A percentile compares a stretch with the other conserved stretches of the same genome.
phyloP scores from a whole-genome alignment of 2,888 invertebrate species.

The Euspilapteryx auroguttella region DNA sequence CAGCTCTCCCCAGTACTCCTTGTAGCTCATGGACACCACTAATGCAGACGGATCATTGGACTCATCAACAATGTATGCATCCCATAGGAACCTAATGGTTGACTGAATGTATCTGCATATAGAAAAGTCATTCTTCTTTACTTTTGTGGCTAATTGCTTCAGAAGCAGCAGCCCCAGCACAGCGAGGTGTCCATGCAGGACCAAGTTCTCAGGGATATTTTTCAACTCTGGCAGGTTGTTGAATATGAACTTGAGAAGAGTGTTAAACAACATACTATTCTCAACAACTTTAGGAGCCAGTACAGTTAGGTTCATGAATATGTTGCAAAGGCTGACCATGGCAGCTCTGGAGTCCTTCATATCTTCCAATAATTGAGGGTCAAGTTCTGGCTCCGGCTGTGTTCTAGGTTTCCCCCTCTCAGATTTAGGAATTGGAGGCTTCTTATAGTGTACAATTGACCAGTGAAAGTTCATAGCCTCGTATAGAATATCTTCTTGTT shows the following conservation, averaged over 20 bases:
- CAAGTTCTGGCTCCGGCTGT: conserved; percentile 75
- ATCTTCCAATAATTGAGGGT: conserved; percentile 73
- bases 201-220: conserved; percentile 80
- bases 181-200: conserved; percentile 82
- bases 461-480: conserved; percentile 83
- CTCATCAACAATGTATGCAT: conserved; percentile 88
- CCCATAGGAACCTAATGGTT: conserved; percentile 89
- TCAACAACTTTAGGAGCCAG: conserved; percentile 83
- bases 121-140: conserved; percentile 86
- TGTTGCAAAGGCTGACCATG: conserved; percentile 87
- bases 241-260: conserved; percentile 82
- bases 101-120: conserved; percentile 88
- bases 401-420: conserved; percentile 75
- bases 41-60: conserved; percentile 80
- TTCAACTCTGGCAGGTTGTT: conserved; percentile 84
- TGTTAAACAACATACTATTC: conserved; percentile 74
- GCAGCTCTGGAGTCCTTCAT: conserved; percentile 85
- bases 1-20: conserved; percentile 86
- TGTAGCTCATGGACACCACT: conserved; percentile 83
- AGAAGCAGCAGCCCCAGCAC: conserved; percentile 80
- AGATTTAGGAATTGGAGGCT: conserved; percentile 78
- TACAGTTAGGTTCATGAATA: conserved; percentile 91
- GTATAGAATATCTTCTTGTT: conserved; percentile 79
- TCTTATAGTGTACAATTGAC: conserved; percentile 84
- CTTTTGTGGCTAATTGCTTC: conserved; percentile 80